A percentile compares a stretch with the other conserved stretches of the same genome.
These are phyloP conservation scores for Equus quagga DNA, from an alignment of 2,113 vertebrate species.

Conservation along the genomic window DNA sequence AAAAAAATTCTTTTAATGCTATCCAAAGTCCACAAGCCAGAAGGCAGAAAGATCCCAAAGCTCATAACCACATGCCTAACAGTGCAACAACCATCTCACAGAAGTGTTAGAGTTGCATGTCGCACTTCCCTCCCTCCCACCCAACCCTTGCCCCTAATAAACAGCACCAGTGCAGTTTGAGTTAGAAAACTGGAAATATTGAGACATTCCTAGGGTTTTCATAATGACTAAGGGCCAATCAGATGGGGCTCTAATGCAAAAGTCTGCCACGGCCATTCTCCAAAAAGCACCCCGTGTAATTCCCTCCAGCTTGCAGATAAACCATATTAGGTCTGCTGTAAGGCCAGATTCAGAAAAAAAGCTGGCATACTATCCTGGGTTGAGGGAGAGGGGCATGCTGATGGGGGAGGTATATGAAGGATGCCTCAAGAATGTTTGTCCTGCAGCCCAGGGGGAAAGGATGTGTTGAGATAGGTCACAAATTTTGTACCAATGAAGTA, in stretches of 20 bases:
- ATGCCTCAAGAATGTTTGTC: slow-evolving; percentile 62
- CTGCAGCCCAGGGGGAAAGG: slow-evolving; percentile 66
- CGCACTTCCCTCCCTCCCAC: slow-evolving; percentile 77
- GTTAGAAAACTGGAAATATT: slow-evolving; percentile 82
- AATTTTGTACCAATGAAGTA: slow-evolving; percentile 63
- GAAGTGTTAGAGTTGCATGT: slow-evolving; percentile 84
- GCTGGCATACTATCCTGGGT: slow-evolving; percentile 78
- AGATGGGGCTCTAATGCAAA: slow-evolving; percentile 74
- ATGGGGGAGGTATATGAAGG: slow-evolving; percentile 30
- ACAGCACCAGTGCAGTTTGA: slow-evolving; percentile 85
- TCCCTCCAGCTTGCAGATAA: slow-evolving; percentile 81
- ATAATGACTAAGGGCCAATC: slow-evolving; percentile 80
- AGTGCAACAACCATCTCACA: slow-evolving; percentile 76
- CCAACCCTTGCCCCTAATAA: slow-evolving; percentile 81
- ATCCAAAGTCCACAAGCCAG: slow-evolving; percentile 82
- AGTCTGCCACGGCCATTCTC: slow-evolving; percentile 58
- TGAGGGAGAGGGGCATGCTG: slow-evolving; percentile 76
- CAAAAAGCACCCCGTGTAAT: slow-evolving; percentile 61
- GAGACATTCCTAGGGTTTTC: slow-evolving; percentile 86
- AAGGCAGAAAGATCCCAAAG: slow-evolving; percentile 80
- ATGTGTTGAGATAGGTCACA: slow-evolving; percentile 67
- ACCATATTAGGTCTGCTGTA: slow-evolving; percentile 84
- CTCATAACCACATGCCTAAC: slow-evolving; percentile 80
- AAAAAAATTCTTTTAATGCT: slow-evolving; percentile 40
- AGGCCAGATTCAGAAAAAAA: slow-evolving; percentile 85